Evolutionary conservation across 2,113 vertebrate genomes (phyloP), one percentile per base, ranked within the genome.

Genomic region (Rostratula benghalensis): DNA sequence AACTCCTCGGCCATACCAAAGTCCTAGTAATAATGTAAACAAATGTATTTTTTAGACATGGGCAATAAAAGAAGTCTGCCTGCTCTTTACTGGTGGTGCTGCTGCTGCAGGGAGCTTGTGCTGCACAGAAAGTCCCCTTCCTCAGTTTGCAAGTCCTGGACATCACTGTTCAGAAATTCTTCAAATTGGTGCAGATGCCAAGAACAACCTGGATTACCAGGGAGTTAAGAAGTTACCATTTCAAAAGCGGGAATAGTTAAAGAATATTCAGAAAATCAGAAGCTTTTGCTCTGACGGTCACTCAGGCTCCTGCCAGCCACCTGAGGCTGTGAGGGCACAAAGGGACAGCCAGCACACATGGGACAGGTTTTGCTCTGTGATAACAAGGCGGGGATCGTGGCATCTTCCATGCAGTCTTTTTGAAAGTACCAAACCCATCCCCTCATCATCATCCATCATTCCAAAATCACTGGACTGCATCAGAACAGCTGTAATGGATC

Each of bases 1-100:
- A 99, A 99, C 95, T 99, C 99, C 87, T 99, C 99, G 53, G 99
- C 99, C 98, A 99, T 98, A 71, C 99, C 99, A 61, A 99, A 99
- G 96, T 99, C 99, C 99, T 99, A 60, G 54, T 14, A 59, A 69
- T 14, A 59, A 69, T 80, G n/a, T 33, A 91, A 90, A 89, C 7
- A 97, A 28, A 82, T 20, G 25, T 3, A 10, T 28, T 43, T 0
- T 0, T 73, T 68, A 83, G 8, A 23, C 39, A n/a, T 1, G 0
- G 2, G 13, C 35, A 48, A 13, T 3, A 30, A 43, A 25, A 50
- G 67, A 18, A 23, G 70, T 33, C 27, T n/a, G 57, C 19, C 31
- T 3, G 46, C 37, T 27, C 45, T 10, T 5, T 12, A 7, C 9
- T 11, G 4, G 0, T 5, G 10, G 51, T 19, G 14, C 19, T 14